These are phyloP conservation scores for Troides aeacus DNA, from an alignment of 2,888 invertebrate genomes.

Conservation along the genomic window DNA sequence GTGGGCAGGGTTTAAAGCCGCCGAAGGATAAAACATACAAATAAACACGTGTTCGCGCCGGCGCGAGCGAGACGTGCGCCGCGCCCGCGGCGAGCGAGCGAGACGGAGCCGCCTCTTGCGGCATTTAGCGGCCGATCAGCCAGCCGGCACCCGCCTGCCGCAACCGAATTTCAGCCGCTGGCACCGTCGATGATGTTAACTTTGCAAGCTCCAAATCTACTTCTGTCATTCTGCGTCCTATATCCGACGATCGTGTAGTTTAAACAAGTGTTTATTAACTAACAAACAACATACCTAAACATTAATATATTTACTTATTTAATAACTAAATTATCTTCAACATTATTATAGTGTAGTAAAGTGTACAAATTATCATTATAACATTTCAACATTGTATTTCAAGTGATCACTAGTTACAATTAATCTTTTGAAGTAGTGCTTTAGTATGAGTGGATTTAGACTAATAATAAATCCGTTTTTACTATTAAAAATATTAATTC, in stretches of 20 bases:
- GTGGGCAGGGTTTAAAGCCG: conserved; percentile 84
- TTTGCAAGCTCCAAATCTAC: conserved; percentile 26
- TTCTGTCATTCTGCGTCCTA: conserved; percentile 18
- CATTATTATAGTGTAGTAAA: background rate
- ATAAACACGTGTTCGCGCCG: conserved; percentile 83
- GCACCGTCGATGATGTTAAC: conserved; percentile 33
- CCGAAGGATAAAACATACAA: conserved; percentile 83
- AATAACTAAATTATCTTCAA: background rate
- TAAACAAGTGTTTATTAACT: conserved; percentile 4
- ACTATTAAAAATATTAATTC: background rate
- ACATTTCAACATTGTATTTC: background rate
- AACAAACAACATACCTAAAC: background rate
- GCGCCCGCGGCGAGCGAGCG: conserved; percentile 61
- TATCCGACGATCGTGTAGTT: conserved; percentile 11
- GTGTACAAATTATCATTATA: background rate
- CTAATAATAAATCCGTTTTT: background rate
- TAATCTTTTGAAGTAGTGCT: background rate
- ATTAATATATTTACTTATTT: background rate
- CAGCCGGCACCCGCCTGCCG: conserved; percentile 50
- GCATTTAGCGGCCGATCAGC: conserved; percentile 72
- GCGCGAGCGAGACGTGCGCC: conserved; percentile 78
- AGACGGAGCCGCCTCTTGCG: conserved; percentile 67
- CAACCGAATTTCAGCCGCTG: conserved; percentile 35
- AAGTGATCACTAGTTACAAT: background rate
- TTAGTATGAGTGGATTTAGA: background rate